Base-by-base conservation (phyloP, 1,140 invertebrate genomes). In the Tyrophagus putrescentiae region DNA sequence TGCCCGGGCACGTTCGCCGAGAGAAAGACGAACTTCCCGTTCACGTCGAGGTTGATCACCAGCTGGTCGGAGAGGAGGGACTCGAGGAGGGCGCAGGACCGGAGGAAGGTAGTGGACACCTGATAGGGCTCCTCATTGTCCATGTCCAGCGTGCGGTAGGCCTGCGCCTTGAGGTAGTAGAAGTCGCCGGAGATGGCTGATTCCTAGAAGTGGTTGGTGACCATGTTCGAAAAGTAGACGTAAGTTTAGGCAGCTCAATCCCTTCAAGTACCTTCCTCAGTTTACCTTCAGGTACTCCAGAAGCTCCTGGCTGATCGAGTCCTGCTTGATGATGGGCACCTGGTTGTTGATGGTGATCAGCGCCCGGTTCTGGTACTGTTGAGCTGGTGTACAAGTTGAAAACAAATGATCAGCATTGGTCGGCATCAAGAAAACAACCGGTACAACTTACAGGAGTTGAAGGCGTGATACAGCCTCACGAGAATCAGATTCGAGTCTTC, bases 11-110 rank as follows among this genome's bases (percentile, higher is more conserved):
- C 27, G 27, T 54, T 54, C 13, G 52, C 52, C 70, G 77, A 76
- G 25, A 86, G 75, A n/a, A 79, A 81, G 60, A 83, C 76, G 0
- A 86, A 78, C 53, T 79, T 78, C 6, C 84, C 83, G 65, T 76
- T 77, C 44, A 80, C 79, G 68, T 86, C 78, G 34, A 89, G 72
- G 65, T 82, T 82, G 25, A 85, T 73, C 66, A 78, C 83, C 3
- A 89, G 72, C 27, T 78, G 74, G 68, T 88, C 85, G 48, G 80
- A 78, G 16, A 88, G 70, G 27, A 76, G 71, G 13, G 81, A 78
- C 68, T 80, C 76, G 60, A 78, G 74, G 23, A 84, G 66, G 54
- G 76, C 75, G 70, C 81, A 82, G 79, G 60, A 18, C 48, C 32
- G 23, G 3, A 61, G 18, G 36, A 62, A 57, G 21, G 61, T 57